Conservation (phyloP, 2,797 vertebrate genomes). For the Taenioides sp. region DNA sequence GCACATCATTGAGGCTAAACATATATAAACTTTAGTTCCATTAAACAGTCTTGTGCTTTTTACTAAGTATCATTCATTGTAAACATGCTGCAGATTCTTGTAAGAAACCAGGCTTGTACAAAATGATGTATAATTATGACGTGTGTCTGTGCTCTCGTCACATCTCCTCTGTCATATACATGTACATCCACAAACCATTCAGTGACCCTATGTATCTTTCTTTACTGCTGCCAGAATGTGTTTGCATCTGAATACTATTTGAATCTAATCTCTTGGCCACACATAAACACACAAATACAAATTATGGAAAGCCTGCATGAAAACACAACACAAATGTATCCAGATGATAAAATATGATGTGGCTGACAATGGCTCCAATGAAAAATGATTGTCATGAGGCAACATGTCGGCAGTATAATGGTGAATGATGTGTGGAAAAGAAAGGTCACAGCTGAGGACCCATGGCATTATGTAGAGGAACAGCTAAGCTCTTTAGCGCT, state of each 20-base stretch:
- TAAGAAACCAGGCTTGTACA: constrained; percentile 15
- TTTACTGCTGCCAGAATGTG: constrained; percentile 45
- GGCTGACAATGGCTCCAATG: constrained; percentile 69
- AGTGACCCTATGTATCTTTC: constrained; percentile 24
- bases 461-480: constrained; percentile 64
- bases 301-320: constrained; percentile 62
- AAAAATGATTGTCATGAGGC: constrained; percentile 76
- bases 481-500: constrained; percentile 67
- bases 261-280: constrained; percentile 60
- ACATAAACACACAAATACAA: constrained; percentile 66
- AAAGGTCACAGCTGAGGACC: constrained; percentile 73
- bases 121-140: constrained; percentile 27
- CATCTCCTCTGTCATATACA: constrained; percentile 18
- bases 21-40: constrained; percentile 38
- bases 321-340: constrained; percentile 70
- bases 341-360: constrained; percentile 75
- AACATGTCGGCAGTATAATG: constrained; percentile 74
- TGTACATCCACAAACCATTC: constrained; percentile 42
- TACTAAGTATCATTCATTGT: constrained; percentile 15
- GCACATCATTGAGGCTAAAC: constrained; percentile 12
- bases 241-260: constrained; percentile 53
- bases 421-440: constrained; percentile 67
- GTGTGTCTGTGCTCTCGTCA: constrained; percentile 16
- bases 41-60: constrained; percentile 37
- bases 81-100: constrained; percentile 11